phyloP scores from a whole-genome alignment of 2,888 invertebrate genomes.

The Anarsia innoxiella region DNA sequence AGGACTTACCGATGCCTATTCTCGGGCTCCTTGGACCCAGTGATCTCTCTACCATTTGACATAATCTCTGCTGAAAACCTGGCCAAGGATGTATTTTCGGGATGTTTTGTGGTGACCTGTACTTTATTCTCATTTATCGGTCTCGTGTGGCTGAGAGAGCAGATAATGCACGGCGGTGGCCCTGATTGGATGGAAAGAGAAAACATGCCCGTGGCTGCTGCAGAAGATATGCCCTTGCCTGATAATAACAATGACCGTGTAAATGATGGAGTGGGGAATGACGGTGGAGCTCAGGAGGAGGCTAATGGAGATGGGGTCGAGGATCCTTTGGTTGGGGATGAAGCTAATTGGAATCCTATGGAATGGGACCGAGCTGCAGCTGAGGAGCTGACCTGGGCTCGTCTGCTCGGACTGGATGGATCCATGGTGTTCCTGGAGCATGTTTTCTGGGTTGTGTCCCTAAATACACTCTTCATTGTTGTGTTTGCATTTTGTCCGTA shows the following conservation, averaged over 20 bases:
- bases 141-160: constrained; percentile 97
- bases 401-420: constrained; percentile 95
- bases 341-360: constrained; percentile 97
- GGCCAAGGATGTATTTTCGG: constrained; percentile 95
- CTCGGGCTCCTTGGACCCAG: constrained; percentile 90
- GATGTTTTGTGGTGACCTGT: constrained; percentile 97
- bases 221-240: constrained; percentile 59
- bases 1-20: constrained; percentile 96
- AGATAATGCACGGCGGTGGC: constrained; percentile 97
- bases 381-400: constrained; percentile 98
- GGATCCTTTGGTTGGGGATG: constrained; percentile 79
- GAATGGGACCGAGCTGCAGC: constrained; percentile 98
- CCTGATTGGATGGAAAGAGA: constrained; percentile 96
- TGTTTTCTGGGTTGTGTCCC: constrained; percentile 98
- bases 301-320: constrained; percentile 54
- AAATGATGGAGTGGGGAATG: constrained; percentile 51
- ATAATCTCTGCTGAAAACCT: constrained; percentile 95
- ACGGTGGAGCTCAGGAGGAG: constrained; percentile 49
- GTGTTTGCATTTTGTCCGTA: constrained; percentile 98
- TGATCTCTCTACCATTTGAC: constrained; percentile 91
- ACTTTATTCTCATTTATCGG: constrained; percentile 97
- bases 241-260: constrained; percentile 68
- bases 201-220: constrained; percentile 65
- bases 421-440: constrained; percentile 98
- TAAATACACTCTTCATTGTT: constrained; percentile 97